Conservation (phyloP, 2,113 vertebrate species). For the Apteryx mantelli region DNA sequence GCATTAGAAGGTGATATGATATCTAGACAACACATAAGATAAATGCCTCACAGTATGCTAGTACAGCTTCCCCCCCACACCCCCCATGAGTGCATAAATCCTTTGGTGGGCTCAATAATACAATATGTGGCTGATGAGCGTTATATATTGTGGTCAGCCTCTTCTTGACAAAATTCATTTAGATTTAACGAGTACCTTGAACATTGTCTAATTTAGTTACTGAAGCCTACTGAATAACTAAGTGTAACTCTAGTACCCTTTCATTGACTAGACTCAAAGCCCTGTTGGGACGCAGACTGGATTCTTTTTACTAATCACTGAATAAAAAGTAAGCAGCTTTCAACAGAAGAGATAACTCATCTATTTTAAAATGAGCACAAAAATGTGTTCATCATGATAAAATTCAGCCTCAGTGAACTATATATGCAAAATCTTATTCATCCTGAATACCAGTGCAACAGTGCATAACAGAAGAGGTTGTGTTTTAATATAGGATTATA, state of each 20-base stretch:
- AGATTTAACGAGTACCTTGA: slow-evolving; percentile 31
- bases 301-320: slow-evolving; percentile 42
- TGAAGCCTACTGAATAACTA: not conserved
- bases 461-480: not conserved
- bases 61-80: slow-evolving; percentile 33
- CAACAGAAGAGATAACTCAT: not conserved
- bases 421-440: slow-evolving; percentile 10
- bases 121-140: slow-evolving; percentile 31
- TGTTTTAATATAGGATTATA: not conserved
- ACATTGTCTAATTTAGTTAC: slow-evolving; percentile 41
- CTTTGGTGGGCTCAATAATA: slow-evolving; percentile 46
- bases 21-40: slow-evolving; percentile 76
- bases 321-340: slow-evolving; percentile 46
- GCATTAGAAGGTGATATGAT: slow-evolving; percentile 82
- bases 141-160: slow-evolving; percentile 36
- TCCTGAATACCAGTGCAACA: not conserved
- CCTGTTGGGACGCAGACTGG: not conserved
- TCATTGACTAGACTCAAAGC: not conserved
- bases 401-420: slow-evolving; percentile 46
- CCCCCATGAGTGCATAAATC: slow-evolving; percentile 52
- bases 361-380: slow-evolving; percentile 22
- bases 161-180: slow-evolving; percentile 51
- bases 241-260: not conserved
- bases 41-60: slow-evolving; percentile 64
- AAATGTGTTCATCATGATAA: slow-evolving; percentile 24